Percentiles rank a stretch among this genome's conserved stretches.
phyloP scores from a whole-genome alignment of 2,113 vertebrate genomes.

The Gymnocephalus cernua region DNA sequence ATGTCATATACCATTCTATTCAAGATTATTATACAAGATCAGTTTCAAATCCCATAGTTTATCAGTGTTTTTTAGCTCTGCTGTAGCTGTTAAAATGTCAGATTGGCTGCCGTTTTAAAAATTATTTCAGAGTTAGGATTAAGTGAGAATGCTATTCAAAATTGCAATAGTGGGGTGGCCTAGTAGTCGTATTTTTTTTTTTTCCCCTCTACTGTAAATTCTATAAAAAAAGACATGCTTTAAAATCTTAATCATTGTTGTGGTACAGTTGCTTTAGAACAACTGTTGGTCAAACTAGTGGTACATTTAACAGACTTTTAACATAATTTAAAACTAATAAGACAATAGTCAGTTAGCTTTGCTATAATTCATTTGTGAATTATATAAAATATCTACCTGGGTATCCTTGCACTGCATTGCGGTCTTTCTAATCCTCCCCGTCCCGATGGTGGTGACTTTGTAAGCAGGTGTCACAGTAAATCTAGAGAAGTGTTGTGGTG shows the following conservation, averaged over 20 bases:
- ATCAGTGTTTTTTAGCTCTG: background rate
- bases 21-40: background rate
- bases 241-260: background rate
- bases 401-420: background rate
- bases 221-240: background rate
- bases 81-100: background rate
- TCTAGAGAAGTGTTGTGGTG: background rate
- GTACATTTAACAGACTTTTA: background rate
- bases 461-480: slow-evolving; percentile 22
- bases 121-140: background rate
- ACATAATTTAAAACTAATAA: background rate
- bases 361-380: background rate
- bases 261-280: background rate
- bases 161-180: background rate
- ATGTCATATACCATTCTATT: background rate
- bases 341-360: background rate
- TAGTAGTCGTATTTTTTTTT: background rate
- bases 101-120: background rate
- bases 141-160: background rate
- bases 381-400: slow-evolving; percentile 41
- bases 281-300: background rate
- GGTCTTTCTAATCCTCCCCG: background rate
- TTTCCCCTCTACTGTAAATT: background rate
- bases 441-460: slow-evolving; percentile 4
- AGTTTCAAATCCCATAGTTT: background rate